A percentile compares a stretch with the other conserved stretches of the same genome.
Conservation (phyloP, 1,140 invertebrate genomes). For the Euborellia annulipes region DNA sequence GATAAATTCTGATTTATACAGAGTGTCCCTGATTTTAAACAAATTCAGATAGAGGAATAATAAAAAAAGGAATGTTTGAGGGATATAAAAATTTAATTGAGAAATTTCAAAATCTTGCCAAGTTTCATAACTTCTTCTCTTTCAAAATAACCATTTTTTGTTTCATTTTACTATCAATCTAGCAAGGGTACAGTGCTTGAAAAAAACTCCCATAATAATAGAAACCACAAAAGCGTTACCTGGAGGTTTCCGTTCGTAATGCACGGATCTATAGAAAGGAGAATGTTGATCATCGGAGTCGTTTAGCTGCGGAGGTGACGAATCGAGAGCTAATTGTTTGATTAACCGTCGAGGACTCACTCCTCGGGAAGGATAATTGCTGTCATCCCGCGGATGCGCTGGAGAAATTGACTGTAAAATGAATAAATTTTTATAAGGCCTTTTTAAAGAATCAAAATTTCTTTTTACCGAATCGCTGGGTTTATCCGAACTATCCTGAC, state of each 20-base stretch:
- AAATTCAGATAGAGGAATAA: no score
- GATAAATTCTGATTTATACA: no score
- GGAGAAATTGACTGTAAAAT: constrained; percentile 3
- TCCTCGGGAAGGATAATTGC: constrained; percentile 22
- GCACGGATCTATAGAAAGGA: constrained; percentile 11
- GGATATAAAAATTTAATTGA: no score
- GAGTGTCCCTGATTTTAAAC: no score
- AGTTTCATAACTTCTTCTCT: no score
- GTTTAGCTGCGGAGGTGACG: constrained; percentile 30
- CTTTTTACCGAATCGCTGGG: not conserved
- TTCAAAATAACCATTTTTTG: no score
- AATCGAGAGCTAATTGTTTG: constrained; percentile 47
- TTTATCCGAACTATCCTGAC: not conserved
- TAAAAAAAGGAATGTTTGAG: no score
- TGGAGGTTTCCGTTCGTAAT: constrained; percentile 11
- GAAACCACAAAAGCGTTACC: not conserved
- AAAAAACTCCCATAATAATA: no score
- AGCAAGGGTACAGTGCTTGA: no score
- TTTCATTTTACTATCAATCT: no score
- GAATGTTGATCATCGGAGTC: constrained; percentile 13
- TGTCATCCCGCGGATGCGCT: constrained; percentile 9
- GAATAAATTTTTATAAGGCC: not conserved
- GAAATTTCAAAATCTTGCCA: no score
- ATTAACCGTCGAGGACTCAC: constrained; percentile 44
- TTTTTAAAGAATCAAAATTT: not conserved